A percentile compares a stretch with the other conserved stretches of the same genome.
phyloP scores from a whole-genome alignment of 2,888 invertebrate genomes.

The Pegoplata infirma region DNA sequence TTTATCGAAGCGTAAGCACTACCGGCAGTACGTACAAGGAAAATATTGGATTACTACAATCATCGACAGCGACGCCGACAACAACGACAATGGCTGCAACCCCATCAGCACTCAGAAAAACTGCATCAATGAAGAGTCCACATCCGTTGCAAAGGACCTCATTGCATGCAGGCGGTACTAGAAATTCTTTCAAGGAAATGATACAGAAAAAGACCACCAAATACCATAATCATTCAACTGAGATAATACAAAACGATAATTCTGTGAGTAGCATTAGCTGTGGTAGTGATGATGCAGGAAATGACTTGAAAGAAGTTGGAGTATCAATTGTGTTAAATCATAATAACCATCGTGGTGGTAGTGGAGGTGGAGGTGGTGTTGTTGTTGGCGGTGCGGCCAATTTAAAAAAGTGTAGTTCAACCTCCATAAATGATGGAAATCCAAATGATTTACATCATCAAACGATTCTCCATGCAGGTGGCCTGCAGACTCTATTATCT shows the following conservation, averaged over 20 bases:
- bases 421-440: constrained; percentile 10
- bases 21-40: constrained; percentile 67
- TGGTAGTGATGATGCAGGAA: not conserved
- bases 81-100: constrained; percentile 15
- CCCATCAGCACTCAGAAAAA: constrained; percentile 39
- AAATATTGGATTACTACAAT: constrained; percentile 71
- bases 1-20: constrained; percentile 72
- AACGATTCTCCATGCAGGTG: constrained; percentile 13
- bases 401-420: constrained; percentile 8
- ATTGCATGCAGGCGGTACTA: not conserved
- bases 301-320: not conserved
- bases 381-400: constrained; percentile 62
- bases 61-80: constrained; percentile 54
- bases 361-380: too few species aligned
- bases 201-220: too few species aligned
- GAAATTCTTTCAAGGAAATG: not conserved
- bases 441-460: constrained; percentile 1
- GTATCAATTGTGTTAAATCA: constrained; percentile 69
- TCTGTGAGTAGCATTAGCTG: constrained; percentile 28
- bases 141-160: constrained; percentile 48
- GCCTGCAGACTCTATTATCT: constrained; percentile 22
- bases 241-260: constrained; percentile 55
- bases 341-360: constrained; percentile 68
- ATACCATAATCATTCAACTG: constrained; percentile 52
- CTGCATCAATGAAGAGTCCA: constrained; percentile 50